phyloP scores from a whole-genome alignment of 2,888 invertebrate species.

The Agrotis exclamationis region DNA sequence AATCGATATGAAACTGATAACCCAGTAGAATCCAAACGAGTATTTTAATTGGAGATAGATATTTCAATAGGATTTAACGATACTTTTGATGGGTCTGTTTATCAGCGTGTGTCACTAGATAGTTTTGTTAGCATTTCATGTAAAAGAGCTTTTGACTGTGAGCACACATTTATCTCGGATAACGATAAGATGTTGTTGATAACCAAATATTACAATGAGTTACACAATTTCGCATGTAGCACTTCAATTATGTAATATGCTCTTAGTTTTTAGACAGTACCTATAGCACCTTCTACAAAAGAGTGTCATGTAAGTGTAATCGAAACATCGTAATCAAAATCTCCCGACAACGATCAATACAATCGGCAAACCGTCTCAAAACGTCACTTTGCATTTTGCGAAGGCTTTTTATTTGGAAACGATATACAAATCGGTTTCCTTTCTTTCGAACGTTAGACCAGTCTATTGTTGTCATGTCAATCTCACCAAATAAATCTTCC shows the following conservation, averaged over 20 bases:
- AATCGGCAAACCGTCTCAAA: slow-evolving; percentile 7
- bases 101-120: not conserved
- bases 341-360: not conserved
- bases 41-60: slow-evolving; percentile 35
- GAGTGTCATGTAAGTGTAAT: not conserved
- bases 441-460: slow-evolving; percentile 11
- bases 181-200: too few relatives aligned
- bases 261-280: too few relatives aligned
- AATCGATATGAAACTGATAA: slow-evolving; percentile 61
- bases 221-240: too few relatives aligned
- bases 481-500: not conserved
- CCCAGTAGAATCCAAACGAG: slow-evolving; percentile 30
- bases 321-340: slow-evolving; percentile 10
- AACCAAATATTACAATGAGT: too few relatives aligned
- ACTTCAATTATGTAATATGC: too few relatives aligned
- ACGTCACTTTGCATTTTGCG: not conserved
- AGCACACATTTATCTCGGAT: too few relatives aligned
- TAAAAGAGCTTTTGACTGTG: not conserved
- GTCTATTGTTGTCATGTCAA: slow-evolving; percentile 25
- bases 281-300: not conserved
- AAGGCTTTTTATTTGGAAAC: slow-evolving; percentile 10
- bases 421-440: slow-evolving; percentile 26
- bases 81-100: not conserved
- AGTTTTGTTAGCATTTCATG: not conserved
- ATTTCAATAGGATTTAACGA: slow-evolving; percentile 12